Evolutionary conservation across 2,797 vertebrate species (phyloP), one percentile per base, ranked within the genome.

Genomic region (Erpetoichthys calabaricus): DNA sequence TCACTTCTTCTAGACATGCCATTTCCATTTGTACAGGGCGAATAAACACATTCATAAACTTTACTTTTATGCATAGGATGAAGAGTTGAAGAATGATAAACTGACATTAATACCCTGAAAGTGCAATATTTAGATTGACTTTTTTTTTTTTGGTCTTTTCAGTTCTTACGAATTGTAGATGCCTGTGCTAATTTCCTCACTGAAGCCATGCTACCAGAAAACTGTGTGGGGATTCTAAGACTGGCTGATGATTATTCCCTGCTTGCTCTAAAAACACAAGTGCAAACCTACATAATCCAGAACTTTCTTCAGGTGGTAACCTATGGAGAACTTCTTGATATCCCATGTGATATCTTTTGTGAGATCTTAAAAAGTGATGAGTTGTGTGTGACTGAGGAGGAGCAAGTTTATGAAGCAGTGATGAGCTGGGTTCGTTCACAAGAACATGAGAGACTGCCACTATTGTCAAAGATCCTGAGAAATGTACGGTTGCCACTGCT

Each of bases 131-230:
- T 25, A 25, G 25, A 25, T 25, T 25, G 25, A 25, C 25, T 25
- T 9, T 3, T 1, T 3, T 6, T 25, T 44, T 45, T 62, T 59
- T 56, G 73, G 45, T 65, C 57, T 45, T 56, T 63, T 45, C 65
- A 99, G 94, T 98, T 99, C 67, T 75, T 91, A 8, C 86, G 91
- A 57, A 89, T 99, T 75, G 90, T 97, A 45, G 93, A 99, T 4
- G 89, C 90, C 1, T 98, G 94, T 44, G 77, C 89, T 52, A 78
- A 64, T 62, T 97, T 93, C 60, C 87, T 99, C 60, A 86, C 78
- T 0, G 90, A 89, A 67, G 91, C 88, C 1, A 80, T 99, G 56
- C 86, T 92, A 43, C 86, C 91, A 0, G 94, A 98, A 63, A 98
- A 90, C 69, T 98, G 94, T 1, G 76, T 98, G 3, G 93, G 89